Percentiles rank a stretch among this genome's conserved stretches.
Conservation (phyloP, 2,113 vertebrate genomes). For the Chionis minor region DNA sequence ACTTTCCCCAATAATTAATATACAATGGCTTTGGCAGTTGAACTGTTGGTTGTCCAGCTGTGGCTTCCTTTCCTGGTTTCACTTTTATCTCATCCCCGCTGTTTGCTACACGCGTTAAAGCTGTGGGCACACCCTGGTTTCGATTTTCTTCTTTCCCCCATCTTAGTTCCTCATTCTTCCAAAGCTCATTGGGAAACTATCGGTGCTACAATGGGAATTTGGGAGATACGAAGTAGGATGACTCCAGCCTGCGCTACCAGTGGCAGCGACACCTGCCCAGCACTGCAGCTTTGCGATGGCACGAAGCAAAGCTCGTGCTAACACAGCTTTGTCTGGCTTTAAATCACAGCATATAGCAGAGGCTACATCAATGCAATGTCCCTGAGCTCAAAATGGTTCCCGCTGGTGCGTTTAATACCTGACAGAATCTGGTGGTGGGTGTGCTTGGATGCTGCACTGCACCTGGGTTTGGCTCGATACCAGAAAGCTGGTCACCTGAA, state of each 20-base stretch:
- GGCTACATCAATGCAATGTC: not conserved
- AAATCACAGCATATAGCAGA: not conserved
- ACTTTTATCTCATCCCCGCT: not conserved
- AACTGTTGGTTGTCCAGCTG: not conserved
- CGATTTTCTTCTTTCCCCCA: not conserved
- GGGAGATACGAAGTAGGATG: not conserved
- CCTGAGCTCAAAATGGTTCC: not conserved
- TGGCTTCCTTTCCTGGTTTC: slow-evolving; percentile 7
- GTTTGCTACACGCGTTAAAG: not conserved
- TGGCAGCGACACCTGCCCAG: not conserved
- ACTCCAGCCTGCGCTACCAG: not conserved
- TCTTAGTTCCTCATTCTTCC: not conserved
- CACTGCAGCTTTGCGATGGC: not conserved
- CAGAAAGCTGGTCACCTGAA: not conserved
- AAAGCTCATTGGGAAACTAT: not conserved
- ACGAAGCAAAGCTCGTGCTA: not conserved
- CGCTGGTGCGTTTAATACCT: not conserved
- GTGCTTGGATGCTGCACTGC: not conserved
- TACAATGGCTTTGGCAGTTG: not conserved
- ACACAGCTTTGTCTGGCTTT: not conserved
- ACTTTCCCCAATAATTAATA: not conserved
- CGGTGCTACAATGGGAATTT: rapidly evolving
- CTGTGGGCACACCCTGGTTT: not conserved
- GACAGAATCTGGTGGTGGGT: not conserved
- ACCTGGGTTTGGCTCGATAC: not conserved